Conservation (phyloP, 2,113 vertebrate species). For the Poeciliopsis occidentalis region DNA sequence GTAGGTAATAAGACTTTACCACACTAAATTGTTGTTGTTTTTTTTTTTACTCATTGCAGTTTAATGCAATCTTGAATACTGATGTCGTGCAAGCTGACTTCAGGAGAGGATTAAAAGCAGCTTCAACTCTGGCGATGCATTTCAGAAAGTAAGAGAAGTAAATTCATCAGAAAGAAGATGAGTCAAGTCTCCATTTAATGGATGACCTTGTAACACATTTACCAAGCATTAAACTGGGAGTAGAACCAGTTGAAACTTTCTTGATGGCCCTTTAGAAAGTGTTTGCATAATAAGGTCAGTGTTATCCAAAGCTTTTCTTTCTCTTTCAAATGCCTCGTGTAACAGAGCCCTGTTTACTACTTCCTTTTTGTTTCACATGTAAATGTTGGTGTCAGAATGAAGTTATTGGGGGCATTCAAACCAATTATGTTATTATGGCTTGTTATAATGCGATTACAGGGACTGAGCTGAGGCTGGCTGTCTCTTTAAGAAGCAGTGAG, state of each 20-base stretch:
- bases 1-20: too few relatives aligned
- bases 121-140: too few relatives aligned
- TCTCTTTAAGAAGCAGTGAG: slow-evolving; percentile 85
- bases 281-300: background rate
- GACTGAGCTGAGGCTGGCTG: slow-evolving; percentile 58
- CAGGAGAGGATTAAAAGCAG: too few relatives aligned
- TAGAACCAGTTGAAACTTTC: background rate
- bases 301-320: background rate
- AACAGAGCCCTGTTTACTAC: background rate
- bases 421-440: slow-evolving; percentile 69
- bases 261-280: background rate
- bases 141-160: too few relatives aligned
- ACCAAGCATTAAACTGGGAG: background rate
- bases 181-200: too few relatives aligned
- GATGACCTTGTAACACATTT: background rate
- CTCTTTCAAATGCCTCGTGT: background rate
- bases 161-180: too few relatives aligned
- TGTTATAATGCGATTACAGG: slow-evolving; percentile 73
- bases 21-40: too few relatives aligned
- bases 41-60: background rate
- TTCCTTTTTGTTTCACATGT: slow-evolving; percentile 16
- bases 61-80: background rate
- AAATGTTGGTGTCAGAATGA: slow-evolving; percentile 28
- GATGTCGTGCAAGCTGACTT: too few relatives aligned
- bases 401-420: slow-evolving; percentile 38